Base-by-base conservation (phyloP, 1,140 invertebrate species). In the Aporrectodea caliginosa region DNA sequence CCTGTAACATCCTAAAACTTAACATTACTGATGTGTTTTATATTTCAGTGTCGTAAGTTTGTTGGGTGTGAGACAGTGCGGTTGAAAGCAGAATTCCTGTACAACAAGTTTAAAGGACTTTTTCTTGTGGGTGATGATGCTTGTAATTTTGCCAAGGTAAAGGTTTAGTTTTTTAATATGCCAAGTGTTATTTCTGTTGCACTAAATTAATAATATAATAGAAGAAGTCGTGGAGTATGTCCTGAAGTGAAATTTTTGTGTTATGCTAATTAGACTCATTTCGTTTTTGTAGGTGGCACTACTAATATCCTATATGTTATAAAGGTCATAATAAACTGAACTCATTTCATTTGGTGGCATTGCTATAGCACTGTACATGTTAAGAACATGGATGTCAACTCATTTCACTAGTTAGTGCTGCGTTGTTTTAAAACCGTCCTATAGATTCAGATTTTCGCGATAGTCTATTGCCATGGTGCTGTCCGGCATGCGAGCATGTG, bases 11-110 rank as follows among this genome's bases (percentile, higher is more conserved):
- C n/a, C n/a, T n/a, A n/a, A n/a, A n/a, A n/a, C n/a, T n/a, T n/a
- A n/a, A n/a, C n/a, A n/a, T n/a, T n/a, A n/a, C n/a, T n/a, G n/a
- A n/a, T 58, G 33, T 76, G 16, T 16, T 43, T 35, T 58, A 14
- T 6, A 27, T 35, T 76, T 6, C 14, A 88, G 87, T 85, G 86
- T 81, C 82, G 87, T 12, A 85, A 85, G 74, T 88, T 86, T 80
- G 86, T 85, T 79, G 84, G 84, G 6, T 86, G 85, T 83, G 85
- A 85, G 32, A 82, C 81, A 69, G 85, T 88, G 12, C 82, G 82
- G 75, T 78, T 85, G 75, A 88, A 88, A 75, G 85, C 87, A 2
- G 87, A 88, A 80, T 84, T 84, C 22, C 85, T 88, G 31, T 88
- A 87, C 78, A 85, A 86, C 80, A 87, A 86, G 73, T 88, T 87